These are phyloP conservation scores for Drosophila anomelani DNA, from an alignment of 2,888 invertebrate genomes.

Conservation along the genomic window DNA sequence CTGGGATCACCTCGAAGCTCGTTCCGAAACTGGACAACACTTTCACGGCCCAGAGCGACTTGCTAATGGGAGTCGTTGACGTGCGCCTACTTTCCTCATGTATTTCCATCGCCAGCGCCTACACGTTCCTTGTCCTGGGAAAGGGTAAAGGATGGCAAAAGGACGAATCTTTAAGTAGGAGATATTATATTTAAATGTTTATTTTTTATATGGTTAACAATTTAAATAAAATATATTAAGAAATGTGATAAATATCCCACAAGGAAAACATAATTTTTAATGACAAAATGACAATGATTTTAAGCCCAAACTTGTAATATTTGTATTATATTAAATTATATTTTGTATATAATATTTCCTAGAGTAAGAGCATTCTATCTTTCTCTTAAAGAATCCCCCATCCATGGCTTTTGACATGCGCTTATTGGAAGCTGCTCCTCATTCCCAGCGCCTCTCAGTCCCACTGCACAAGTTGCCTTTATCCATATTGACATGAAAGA, in stretches of 20 bases:
- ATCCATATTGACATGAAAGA: slow-evolving; percentile 78
- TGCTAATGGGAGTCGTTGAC: slow-evolving; percentile 77
- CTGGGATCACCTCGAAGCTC: slow-evolving; percentile 15
- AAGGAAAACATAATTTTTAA: too few species aligned
- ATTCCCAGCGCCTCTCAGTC: slow-evolving; percentile 26
- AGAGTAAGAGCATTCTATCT: slow-evolving; percentile 46
- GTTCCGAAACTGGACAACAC: slow-evolving; percentile 65
- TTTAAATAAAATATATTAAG: too few species aligned
- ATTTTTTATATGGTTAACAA: too few species aligned
- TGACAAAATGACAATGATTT: too few species aligned
- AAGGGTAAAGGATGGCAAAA: slow-evolving; percentile 15
- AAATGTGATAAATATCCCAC: too few species aligned
- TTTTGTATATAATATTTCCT: background rate
- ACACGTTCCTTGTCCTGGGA: slow-evolving; percentile 50
- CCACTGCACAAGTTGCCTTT: slow-evolving; percentile 57
- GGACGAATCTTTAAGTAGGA: background rate
- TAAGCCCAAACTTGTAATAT: too few species aligned
- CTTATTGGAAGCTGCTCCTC: slow-evolving; percentile 69
- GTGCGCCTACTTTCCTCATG: slow-evolving; percentile 67
- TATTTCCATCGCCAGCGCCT: slow-evolving; percentile 54
- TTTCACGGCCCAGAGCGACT: slow-evolving; percentile 83
- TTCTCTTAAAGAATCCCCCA: background rate
- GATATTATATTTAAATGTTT: too few species aligned
- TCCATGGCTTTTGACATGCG: slow-evolving; percentile 54
- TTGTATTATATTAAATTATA: too few species aligned